Conservation (phyloP, 2,113 vertebrate species). For the Parus major region DNA sequence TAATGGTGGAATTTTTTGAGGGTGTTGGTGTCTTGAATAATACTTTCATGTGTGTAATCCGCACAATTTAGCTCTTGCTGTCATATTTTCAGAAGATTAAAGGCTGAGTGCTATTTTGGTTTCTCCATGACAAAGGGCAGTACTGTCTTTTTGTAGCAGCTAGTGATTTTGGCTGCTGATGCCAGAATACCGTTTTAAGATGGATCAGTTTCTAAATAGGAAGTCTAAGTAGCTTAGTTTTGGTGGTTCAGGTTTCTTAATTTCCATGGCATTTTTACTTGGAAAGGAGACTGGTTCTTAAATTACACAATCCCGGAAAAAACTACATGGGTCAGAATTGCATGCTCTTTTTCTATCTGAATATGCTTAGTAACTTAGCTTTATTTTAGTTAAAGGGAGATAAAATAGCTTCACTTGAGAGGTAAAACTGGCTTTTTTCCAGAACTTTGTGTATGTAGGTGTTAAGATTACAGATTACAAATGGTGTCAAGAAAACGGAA, state of each 20-base stretch:
- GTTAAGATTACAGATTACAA: neutral
- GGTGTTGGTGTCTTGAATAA: neutral
- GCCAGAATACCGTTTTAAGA: conserved; percentile 14
- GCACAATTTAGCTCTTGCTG: conserved; percentile 27
- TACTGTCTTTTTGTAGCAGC: conserved; percentile 29
- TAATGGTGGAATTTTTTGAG: neutral
- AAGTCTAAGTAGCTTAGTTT: conserved; percentile 52
- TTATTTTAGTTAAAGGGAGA: conserved; percentile 4
- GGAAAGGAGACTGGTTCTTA: conserved; percentile 9
- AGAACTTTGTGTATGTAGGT: neutral
- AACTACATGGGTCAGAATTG: neutral
- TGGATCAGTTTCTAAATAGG: conserved; percentile 51
- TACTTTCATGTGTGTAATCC: neutral
- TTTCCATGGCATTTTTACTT: conserved; percentile 33
- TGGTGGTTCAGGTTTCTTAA: conserved; percentile 24
- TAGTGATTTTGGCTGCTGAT: neutral
- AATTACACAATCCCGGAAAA: conserved; percentile 41
- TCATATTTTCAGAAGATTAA: conserved; percentile 52
- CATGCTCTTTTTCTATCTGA: neutral
- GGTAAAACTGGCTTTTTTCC: conserved; percentile 1
- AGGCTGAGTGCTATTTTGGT: conserved; percentile 17
- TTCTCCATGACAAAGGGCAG: neutral
- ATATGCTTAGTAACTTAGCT: conserved; percentile 27
- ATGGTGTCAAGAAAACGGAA: neutral
- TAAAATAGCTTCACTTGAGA: conserved; percentile 13